Conservation (phyloP, 1,140 invertebrate species). For the Eurosta solidaginis region DNA sequence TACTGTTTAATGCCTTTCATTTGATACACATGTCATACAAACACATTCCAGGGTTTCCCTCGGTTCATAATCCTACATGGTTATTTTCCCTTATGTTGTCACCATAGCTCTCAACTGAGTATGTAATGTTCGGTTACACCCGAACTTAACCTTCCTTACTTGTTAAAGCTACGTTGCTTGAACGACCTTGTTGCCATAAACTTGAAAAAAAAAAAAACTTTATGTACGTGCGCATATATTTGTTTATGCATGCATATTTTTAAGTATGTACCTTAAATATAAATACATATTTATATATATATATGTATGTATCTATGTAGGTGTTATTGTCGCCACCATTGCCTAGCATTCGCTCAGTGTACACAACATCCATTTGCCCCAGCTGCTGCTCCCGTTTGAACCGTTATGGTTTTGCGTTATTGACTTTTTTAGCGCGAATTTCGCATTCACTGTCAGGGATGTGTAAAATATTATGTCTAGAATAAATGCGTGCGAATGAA, state of each 20-base stretch:
- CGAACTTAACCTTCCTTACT: too few relatives aligned
- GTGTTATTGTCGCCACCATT: neutral
- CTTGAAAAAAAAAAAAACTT: neutral
- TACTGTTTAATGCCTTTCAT: too few relatives aligned
- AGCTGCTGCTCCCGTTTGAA: neutral
- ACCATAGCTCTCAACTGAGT: too few relatives aligned
- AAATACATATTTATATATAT: neutral
- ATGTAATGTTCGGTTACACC: too few relatives aligned
- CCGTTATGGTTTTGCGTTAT: neutral
- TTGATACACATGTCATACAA: too few relatives aligned
- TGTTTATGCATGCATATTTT: too few relatives aligned
- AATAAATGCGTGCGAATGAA: slow-evolving; percentile 56
- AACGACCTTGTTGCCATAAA: neutral
- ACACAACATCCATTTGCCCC: too few relatives aligned
- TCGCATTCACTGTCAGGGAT: slow-evolving; percentile 37
- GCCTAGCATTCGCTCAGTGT: neutral
- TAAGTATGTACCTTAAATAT: neutral
- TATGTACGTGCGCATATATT: neutral
- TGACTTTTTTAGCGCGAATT: neutral
- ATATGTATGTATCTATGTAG: neutral
- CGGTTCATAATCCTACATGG: too few relatives aligned
- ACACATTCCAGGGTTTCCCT: too few relatives aligned
- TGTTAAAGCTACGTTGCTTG: neutral
- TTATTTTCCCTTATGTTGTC: too few relatives aligned
- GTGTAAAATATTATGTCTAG: slow-evolving; percentile 53